Base-by-base conservation (phyloP, 2,888 invertebrate genomes). In the Mechanitis messenoides region DNA sequence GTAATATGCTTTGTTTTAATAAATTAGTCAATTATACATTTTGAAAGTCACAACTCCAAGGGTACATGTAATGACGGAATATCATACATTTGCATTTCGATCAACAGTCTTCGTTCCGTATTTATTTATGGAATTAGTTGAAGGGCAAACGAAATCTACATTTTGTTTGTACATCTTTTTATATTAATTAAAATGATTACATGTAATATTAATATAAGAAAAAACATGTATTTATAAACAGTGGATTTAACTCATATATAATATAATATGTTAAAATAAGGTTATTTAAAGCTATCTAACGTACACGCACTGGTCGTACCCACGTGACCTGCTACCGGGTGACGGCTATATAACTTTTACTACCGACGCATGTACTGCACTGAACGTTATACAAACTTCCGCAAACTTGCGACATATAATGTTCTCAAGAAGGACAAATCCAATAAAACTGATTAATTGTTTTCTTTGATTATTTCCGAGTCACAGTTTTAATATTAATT, bases 281-380 rank as follows among this genome's bases (percentile, higher is more conserved):
- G 20, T 20, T 20, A 20, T 20, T 20, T 20, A 20, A 20, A 20
- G 20, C 20, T 20, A 20, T 20, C 20, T 20, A 20, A 35, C 2
- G 38, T 59, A 53, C n/a, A 53, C 9, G 33, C 60, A 64, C 58
- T 62, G 62, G 60, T 62, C 66, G 64, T 66, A 66, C 64, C 67
- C 55, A 55, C 58, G 67, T 78, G 77, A 78, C 75, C 78, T 68
- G 80, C 83, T 80, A 78, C 80, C 78, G 75, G 77, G 74, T 77
- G 74, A 74, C 72, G 74, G 75, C 77, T 75, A 75, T 81, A 80
- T 78, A 77, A 75, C 75, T 80, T 83, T 80, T 77, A 83, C 77
- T 77, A 68, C 79, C 73, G 59, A 74, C 71, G 71, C 70, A 60
- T 66, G 77, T 77, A 80, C 75, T 59, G 68, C 68, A 72, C 67